Percentiles rank a stretch among this genome's conserved stretches.
These are phyloP conservation scores for Steinernema hermaphroditum DNA, from an alignment of 2,888 invertebrate species.

Conservation along the genomic window DNA sequence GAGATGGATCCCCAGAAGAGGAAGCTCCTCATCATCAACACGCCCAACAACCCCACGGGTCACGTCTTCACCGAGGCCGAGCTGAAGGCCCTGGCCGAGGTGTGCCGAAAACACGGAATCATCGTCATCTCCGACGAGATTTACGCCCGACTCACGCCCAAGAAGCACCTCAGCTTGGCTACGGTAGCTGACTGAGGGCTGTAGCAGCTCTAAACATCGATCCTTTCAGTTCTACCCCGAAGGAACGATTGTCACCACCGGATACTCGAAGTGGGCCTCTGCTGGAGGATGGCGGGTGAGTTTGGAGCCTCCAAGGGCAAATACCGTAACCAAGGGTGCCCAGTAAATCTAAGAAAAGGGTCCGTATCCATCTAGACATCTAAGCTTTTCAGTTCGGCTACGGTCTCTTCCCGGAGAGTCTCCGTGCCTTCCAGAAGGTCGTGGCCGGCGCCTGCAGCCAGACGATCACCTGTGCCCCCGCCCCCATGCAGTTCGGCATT, in stretches of 20 bases:
- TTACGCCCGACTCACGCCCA: slow-evolving; percentile 64
- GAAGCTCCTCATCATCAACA: slow-evolving; percentile 39
- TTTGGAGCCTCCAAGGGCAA: no score
- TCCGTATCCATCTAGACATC: background rate
- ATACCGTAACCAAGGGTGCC: no score
- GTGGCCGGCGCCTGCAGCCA: slow-evolving; percentile 67
- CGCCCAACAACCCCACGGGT: slow-evolving; percentile 41
- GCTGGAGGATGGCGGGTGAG: slow-evolving; percentile 68
- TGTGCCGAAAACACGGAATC: slow-evolving; percentile 63
- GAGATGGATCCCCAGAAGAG: slow-evolving; percentile 11
- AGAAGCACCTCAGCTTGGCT: slow-evolving; percentile 39
- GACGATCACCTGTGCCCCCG: slow-evolving; percentile 66
- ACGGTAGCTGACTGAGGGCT: no score
- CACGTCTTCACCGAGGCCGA: slow-evolving; percentile 32
- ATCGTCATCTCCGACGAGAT: slow-evolving; percentile 67
- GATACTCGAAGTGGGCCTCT: slow-evolving; percentile 68
- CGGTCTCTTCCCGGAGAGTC: slow-evolving; percentile 52
- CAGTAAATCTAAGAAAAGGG: no score
- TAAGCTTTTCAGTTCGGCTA: slow-evolving; percentile 33
- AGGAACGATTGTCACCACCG: slow-evolving; percentile 66
- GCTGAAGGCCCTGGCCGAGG: slow-evolving; percentile 21
- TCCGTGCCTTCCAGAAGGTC: slow-evolving; percentile 49
- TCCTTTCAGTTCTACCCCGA: slow-evolving; percentile 66
- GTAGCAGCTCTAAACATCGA: slow-evolving; percentile 25
- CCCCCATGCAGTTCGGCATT: slow-evolving; percentile 67